These are phyloP conservation scores for Phainopepla nitens DNA, from an alignment of 2,113 vertebrate species.

Conservation along the genomic window DNA sequence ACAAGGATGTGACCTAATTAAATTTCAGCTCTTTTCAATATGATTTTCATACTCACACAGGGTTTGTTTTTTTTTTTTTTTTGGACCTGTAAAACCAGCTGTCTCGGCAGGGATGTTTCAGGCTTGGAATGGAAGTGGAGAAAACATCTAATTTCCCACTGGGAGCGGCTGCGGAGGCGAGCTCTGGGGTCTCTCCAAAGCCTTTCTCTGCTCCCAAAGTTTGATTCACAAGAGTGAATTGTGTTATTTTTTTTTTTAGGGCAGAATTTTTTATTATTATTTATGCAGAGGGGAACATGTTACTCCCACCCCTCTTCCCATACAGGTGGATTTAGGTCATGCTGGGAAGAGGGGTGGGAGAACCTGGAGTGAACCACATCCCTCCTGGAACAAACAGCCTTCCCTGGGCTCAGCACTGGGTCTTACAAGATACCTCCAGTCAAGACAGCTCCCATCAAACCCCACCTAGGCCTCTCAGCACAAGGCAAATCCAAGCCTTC, in stretches of 20 bases:
- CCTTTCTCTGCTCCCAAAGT: background rate
- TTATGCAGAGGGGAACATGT: background rate
- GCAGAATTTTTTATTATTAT: background rate
- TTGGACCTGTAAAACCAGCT: background rate
- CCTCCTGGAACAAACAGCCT: background rate
- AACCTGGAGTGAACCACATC: background rate
- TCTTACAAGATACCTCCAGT: background rate
- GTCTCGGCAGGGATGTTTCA: background rate
- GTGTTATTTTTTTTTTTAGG: background rate
- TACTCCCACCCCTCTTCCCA: background rate
- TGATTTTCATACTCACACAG: slow-evolving; percentile 31
- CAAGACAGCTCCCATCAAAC: background rate
- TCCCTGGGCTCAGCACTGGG: background rate
- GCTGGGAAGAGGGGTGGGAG: background rate
- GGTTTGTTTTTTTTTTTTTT: background rate
- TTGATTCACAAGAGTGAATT: background rate
- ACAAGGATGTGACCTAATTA: slow-evolving; percentile 54
- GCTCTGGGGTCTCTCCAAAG: background rate
- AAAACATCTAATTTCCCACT: background rate
- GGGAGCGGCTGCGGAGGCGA: accelerated
- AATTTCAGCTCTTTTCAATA: slow-evolving; percentile 20
- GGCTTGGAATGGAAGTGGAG: background rate
- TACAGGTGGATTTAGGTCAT: background rate
- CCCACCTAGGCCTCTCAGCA: background rate
- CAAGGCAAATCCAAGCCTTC: background rate